phyloP scores from a whole-genome alignment of 2,888 invertebrate species.

The Cerceris rybyensis region DNA sequence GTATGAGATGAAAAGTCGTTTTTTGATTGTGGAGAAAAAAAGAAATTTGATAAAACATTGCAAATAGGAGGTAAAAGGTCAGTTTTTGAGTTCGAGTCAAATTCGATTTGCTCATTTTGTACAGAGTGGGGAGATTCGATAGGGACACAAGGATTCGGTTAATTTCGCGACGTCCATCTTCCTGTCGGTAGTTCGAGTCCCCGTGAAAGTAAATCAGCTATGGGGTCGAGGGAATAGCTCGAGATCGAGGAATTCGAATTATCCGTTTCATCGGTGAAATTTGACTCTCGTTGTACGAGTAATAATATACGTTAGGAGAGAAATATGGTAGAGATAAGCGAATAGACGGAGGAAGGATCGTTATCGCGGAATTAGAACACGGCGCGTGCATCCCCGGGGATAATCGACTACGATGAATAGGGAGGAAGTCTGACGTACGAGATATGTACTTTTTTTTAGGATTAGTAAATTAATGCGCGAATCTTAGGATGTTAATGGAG shows the following conservation, averaged over 20 bases:
- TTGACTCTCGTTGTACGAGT: slow-evolving; percentile 2
- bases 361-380: slow-evolving; percentile 31
- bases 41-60: background rate
- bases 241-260: background rate
- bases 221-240: background rate
- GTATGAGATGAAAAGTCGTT: background rate
- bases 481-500: slow-evolving; percentile 16
- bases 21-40: background rate
- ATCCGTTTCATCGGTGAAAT: background rate
- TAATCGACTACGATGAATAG: slow-evolving; percentile 39
- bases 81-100: background rate
- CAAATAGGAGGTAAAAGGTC: background rate
- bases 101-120: background rate
- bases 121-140: background rate
- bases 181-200: background rate
- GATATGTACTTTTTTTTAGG: background rate
- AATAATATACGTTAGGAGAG: slow-evolving; percentile 15
- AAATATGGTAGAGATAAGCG: slow-evolving; percentile 4
- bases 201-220: background rate
- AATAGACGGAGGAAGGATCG: background rate
- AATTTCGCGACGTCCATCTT: background rate
- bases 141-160: background rate
- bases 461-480: slow-evolving; percentile 33
- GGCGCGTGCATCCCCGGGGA: slow-evolving; percentile 22
- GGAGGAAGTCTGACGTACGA: slow-evolving; percentile 40